These are phyloP conservation scores for Alectura lathami DNA, from an alignment of 2,113 vertebrate genomes.

Conservation along the genomic window DNA sequence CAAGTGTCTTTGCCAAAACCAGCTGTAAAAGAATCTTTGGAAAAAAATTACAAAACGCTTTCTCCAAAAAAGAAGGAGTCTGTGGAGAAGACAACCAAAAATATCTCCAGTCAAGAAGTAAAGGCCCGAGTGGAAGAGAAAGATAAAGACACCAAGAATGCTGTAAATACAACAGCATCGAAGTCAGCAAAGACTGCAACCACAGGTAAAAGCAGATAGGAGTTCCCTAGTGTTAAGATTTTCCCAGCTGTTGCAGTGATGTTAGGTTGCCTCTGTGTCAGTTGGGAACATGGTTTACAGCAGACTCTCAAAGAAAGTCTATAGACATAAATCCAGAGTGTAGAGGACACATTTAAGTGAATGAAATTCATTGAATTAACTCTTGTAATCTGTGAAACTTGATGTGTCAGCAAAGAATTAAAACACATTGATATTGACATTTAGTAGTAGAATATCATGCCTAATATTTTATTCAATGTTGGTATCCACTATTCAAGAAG, in stretches of 20 bases:
- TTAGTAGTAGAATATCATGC: neutral
- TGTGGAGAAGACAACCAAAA: slow-evolving; percentile 78
- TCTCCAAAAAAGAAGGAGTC: slow-evolving; percentile 90
- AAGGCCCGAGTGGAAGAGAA: slow-evolving; percentile 87
- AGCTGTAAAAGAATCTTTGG: slow-evolving; percentile 83
- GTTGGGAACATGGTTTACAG: neutral
- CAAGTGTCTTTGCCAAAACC: slow-evolving; percentile 82
- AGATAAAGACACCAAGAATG: slow-evolving; percentile 93
- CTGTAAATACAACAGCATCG: slow-evolving; percentile 89
- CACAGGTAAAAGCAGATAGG: slow-evolving; percentile 77
- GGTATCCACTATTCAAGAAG: neutral
- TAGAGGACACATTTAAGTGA: neutral
- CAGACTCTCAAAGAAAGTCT: neutral
- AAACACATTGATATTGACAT: neutral
- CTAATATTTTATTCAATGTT: neutral
- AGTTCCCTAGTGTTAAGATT: neutral
- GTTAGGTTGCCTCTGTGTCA: neutral
- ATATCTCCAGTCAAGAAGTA: slow-evolving; percentile 72
- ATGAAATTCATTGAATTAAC: neutral
- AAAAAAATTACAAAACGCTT: slow-evolving; percentile 82
- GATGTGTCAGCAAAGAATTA: neutral
- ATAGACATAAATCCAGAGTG: neutral
- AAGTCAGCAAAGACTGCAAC: slow-evolving; percentile 86
- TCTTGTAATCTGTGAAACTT: neutral
- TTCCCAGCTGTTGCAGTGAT: neutral